Base-by-base conservation (phyloP, 2,888 invertebrate genomes). In the Hirudinaria manillensis region DNA sequence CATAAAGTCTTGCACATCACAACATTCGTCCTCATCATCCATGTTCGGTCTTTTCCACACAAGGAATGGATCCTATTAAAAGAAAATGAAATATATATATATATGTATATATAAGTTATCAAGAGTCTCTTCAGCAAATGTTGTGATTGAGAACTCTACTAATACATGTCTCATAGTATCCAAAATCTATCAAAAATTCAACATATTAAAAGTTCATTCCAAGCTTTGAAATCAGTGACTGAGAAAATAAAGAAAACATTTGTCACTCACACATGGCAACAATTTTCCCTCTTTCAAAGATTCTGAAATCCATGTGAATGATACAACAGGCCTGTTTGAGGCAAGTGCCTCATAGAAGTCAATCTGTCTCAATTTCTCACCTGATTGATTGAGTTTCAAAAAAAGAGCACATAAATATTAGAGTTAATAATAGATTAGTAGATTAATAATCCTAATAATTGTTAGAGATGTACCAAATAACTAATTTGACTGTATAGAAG, bases 311-410 rank as follows among this genome's bases (percentile, higher is more conserved):
- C 61, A 61, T 61, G 2, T 1, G n/a, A 61, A 27, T 7, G 24
- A 27, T 61, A 61, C 24, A 24, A 61, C 61, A 16, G 29, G 24
- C 29, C 61, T 61, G 24, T 61, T 61, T 61, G 61, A 61, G 24
- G 19, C 61, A 61, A 61, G 24, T 27, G 61, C 61, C 29, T 61
- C 61, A 61, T 61, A 61, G 61, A 61, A 61, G 24, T 61, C 61
- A 29, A 61, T 29, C 6, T 27, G 29, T 61, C 61, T 61, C 24
- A 27, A 61, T n/a, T 61, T 61, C 61, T 61, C 61, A 61, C 10
- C 61, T 61, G 61, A 29, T 27, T 27, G 24, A 27, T 61, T 6
- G 29, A n/a, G 13, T 53, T 53, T 53, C 13, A 61, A 27, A 61
- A 21, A 61, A n/a, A 16, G 21, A n/a, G n/a, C n/a, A n/a, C n/a